Conservation (phyloP, 2,113 vertebrate species). For the Aptenodytes forsteri region DNA sequence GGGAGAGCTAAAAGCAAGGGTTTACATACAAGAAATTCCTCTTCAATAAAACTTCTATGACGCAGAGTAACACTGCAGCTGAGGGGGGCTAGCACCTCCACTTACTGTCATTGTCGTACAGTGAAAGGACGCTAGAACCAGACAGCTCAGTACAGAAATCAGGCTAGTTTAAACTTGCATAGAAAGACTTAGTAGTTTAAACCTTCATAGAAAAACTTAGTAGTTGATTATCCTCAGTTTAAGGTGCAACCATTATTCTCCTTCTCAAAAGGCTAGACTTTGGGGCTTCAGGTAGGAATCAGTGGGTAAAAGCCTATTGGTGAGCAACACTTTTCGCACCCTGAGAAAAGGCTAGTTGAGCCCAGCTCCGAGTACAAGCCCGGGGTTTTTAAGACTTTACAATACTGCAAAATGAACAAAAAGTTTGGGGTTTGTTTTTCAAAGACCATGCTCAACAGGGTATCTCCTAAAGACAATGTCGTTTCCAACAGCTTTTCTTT, state of each 20-base stretch:
- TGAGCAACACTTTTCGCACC: background rate
- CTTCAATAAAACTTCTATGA: background rate
- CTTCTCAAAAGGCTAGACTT: background rate
- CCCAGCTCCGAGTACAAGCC: background rate
- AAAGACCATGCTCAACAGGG: background rate
- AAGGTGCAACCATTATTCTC: background rate
- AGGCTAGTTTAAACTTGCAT: background rate
- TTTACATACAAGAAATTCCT: background rate
- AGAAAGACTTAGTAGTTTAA: background rate
- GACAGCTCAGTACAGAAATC: background rate
- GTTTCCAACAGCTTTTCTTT: background rate
- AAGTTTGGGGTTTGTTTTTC: background rate
- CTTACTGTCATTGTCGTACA: no score
- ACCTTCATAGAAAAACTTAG: background rate
- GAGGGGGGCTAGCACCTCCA: rapidly evolving
- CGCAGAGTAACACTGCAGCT: background rate
- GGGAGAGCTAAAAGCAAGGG: background rate
- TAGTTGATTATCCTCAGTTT: background rate
- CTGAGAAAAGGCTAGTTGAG: background rate
- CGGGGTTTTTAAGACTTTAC: background rate
- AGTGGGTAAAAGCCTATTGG: background rate
- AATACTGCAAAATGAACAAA: background rate
- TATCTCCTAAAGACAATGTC: rapidly evolving
- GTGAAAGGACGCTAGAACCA: background rate
- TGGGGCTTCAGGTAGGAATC: background rate